Evolutionary conservation across 2,113 vertebrate species (phyloP), one percentile per base, ranked within the genome.

Genomic region (Xiphophorus couchianus): DNA sequence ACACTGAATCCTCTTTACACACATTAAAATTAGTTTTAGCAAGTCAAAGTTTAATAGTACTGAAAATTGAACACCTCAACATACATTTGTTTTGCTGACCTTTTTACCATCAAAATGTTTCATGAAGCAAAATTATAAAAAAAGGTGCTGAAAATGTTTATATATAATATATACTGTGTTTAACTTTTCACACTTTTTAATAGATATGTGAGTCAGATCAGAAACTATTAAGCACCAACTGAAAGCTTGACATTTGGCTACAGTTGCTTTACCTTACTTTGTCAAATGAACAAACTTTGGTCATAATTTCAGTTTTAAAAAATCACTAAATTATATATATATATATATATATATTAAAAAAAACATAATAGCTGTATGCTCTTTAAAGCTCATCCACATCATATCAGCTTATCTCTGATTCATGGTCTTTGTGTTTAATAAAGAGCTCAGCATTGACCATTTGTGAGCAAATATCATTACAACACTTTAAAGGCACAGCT

Each of bases 401-500:
- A 19, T 22, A 19, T 54, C 48, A n/a, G 51, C 22, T 58, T 58
- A 17, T 17, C 62, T 30, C 6, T 17, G 37, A 10, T 42, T 66
- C 25, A 66, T 14, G 64, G 11, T 37, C 13, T 3, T 19, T 29
- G 64, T 63, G 14, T 74, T 62, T 74, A 35, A 60, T 29, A 62
- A 64, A 66, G 22, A 71, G 37, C 33, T 62, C 3, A 0, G 44
- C 19, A 25, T 30, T 31, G 29, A 58, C 66, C 67, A 61, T 63
- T 44, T 67, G 61, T 37, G 22, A 58, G 54, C 48, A 70, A 79
- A 85, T 69, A 74, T 25, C 1, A 9, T n/a, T 25, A 62, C 8
- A 44, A 76, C 27, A 71, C 14, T 68, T 74, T 51, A 81, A 83
- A 81, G 31, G 61, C 60, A 79, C 62, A 73, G 69, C 42, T 35